Conservation (phyloP, 2,888 invertebrate species). For the Epinotia ramella region DNA sequence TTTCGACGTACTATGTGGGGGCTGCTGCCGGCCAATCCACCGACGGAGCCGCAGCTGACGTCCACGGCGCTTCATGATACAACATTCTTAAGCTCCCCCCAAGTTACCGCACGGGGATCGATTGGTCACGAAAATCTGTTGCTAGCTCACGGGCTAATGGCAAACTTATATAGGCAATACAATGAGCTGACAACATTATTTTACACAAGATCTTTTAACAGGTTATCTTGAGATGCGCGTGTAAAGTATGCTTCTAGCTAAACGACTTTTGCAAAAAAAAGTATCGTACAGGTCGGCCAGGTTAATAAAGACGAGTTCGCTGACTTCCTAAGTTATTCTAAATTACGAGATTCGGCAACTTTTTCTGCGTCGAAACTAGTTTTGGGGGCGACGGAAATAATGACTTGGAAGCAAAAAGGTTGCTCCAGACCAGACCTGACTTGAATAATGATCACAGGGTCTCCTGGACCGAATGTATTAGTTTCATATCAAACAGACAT, state of each 20-base stretch:
- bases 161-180: too few species aligned
- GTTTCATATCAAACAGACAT: neutral
- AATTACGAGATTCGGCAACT: slow-evolving; percentile 37
- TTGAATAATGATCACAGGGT: slow-evolving; percentile 36
- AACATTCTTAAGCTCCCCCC: too few species aligned
- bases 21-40: too few species aligned
- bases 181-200: neutral
- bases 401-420: slow-evolving; percentile 37
- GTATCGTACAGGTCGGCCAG: neutral
- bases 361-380: slow-evolving; percentile 43
- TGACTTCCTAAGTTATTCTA: slow-evolving; percentile 43
- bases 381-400: slow-evolving; percentile 40
- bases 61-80: too few species aligned
- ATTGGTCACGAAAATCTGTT: too few species aligned
- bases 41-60: too few species aligned
- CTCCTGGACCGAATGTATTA: neutral
- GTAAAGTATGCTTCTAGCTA: neutral
- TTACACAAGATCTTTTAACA: neutral
- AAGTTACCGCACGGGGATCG: too few species aligned
- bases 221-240: neutral
- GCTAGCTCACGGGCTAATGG: too few species aligned
- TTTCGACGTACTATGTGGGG: too few species aligned
- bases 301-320: slow-evolving; percentile 27
- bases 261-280: neutral
- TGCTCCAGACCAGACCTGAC: slow-evolving; percentile 27